Conservation (phyloP, 2,888 invertebrate species). For the Ganaspis brasiliensis region DNA sequence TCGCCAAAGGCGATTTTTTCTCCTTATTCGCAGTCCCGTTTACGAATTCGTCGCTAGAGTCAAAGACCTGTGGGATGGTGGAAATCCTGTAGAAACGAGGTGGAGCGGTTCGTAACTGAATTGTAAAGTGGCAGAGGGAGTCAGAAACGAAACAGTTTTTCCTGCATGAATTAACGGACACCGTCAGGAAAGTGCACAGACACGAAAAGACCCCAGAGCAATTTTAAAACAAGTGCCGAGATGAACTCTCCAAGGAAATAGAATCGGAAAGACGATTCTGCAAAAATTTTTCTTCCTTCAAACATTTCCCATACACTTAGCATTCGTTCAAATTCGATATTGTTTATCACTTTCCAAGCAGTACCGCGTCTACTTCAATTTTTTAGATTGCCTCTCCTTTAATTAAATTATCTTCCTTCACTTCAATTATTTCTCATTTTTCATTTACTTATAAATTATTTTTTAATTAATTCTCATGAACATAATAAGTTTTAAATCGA, state of each 20-base stretch:
- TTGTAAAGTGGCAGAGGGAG: slow-evolving; percentile 40
- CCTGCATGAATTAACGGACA: slow-evolving; percentile 36
- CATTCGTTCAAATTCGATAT: slow-evolving; percentile 1
- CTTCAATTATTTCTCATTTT: too few species aligned
- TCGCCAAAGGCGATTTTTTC: slow-evolving; percentile 36
- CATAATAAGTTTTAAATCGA: too few species aligned
- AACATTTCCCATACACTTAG: background rate
- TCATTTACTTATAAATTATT: too few species aligned
- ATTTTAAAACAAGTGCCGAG: slow-evolving; percentile 32
- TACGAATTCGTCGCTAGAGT: slow-evolving; percentile 31
- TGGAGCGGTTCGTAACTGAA: slow-evolving; percentile 35
- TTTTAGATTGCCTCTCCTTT: too few species aligned
- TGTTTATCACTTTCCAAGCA: background rate
- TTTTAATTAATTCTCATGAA: too few species aligned
- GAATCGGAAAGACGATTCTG: slow-evolving; percentile 36
- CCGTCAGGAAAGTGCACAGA: background rate
- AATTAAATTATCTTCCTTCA: too few species aligned
- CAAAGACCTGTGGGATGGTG: slow-evolving; percentile 27
- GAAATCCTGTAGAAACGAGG: slow-evolving; percentile 31
- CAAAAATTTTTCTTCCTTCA: slow-evolving; percentile 20
- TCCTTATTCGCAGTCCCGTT: slow-evolving; percentile 22
- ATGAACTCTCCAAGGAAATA: slow-evolving; percentile 38
- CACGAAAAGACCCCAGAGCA: slow-evolving; percentile 35
- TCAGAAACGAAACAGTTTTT: slow-evolving; percentile 42
- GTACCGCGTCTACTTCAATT: too few species aligned